These are phyloP conservation scores for Scaptodrosophila lebanonensis DNA, from an alignment of 1,140 invertebrate species.

Conservation along the genomic window DNA sequence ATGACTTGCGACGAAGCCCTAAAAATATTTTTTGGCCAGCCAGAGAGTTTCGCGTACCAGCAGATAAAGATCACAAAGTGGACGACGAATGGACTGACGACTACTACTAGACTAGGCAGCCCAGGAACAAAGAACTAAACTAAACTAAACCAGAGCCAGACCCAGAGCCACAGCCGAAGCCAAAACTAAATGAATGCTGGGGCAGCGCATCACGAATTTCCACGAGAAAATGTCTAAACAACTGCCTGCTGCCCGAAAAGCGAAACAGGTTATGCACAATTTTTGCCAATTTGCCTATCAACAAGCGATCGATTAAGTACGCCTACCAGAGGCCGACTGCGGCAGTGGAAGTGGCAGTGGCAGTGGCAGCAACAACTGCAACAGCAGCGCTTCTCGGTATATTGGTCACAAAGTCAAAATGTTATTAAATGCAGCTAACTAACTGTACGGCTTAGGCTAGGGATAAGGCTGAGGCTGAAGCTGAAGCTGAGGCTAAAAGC, in stretches of 20 bases:
- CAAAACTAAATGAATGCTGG: constrained; percentile 37
- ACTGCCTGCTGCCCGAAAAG: constrained; percentile 18
- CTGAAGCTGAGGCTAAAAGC: constrained; percentile 5
- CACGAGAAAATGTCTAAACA: constrained; percentile 28
- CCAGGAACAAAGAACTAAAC: constrained; percentile 51
- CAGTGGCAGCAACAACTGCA: constrained; percentile 16
- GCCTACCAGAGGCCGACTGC: constrained; percentile 51
- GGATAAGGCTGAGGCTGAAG: neutral
- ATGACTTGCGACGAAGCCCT: constrained; percentile 65
- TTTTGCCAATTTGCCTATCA: constrained; percentile 77
- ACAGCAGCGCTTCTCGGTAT: constrained; percentile 28
- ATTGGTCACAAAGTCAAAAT: constrained; percentile 76
- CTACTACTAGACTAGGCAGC: too few species aligned
- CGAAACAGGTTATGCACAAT: constrained; percentile 63
- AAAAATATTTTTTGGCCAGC: constrained; percentile 60
- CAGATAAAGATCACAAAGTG: constrained; percentile 69
- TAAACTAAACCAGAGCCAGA: constrained; percentile 50
- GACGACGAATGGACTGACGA: constrained; percentile 34
- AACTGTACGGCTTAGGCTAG: too few species aligned
- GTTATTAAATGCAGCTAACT: constrained; percentile 69
- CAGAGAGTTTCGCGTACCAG: neutral
- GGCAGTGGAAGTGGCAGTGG: constrained; percentile 7
- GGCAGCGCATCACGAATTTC: constrained; percentile 65
- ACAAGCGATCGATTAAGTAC: constrained; percentile 76
- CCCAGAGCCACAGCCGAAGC: constrained; percentile 9